Evolutionary conservation across 2,797 vertebrate species (phyloP), one percentile per base, ranked within the genome.

Genomic region (Spea hammondii): DNA sequence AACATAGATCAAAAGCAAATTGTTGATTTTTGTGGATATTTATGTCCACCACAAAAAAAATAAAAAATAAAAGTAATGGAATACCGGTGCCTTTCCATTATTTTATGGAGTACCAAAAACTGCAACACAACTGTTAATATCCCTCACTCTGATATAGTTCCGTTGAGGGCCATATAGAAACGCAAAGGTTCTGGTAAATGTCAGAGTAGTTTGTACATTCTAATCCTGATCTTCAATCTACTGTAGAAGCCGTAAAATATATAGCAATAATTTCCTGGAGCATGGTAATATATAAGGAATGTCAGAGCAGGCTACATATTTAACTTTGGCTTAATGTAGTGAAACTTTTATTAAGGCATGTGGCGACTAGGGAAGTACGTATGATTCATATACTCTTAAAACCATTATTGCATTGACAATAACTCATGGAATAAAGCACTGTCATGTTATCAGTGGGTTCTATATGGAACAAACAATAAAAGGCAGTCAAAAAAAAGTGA

Each of bases 181-280:
- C 83, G 86, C 87, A 88, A 86, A 86, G 87, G 87, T 91, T 92
- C 91, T 93, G 92, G 86, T 89, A 88, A 93, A 93, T 91, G 89
- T 93, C 91, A 90, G 88, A 84, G 90, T 92, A 92, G 91, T 92
- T 90, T 92, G 88, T 91, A 84, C 85, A 85, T 87, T 91, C 89
- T 93, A 93, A 93, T 93, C 91, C 92, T 86, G 89, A 91, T 91
- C 87, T 89, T 87, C 82, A 91, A 85, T 89, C 87, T 91, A 92
- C 91, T 92, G 89, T 92, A 91, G 89, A 86, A 90, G 90, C 88
- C 86, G 88, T 93, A 92, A 93, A 93, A 93, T 93, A 92, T 92
- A 93, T 91, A 90, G 91, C 90, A 91, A 93, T 93, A 90, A 93
- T 93, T 93, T 93, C 92, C 92, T 92, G 92, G 91, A 86, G 90